These are phyloP conservation scores for Henicopernis longicauda DNA, from an alignment of 2,113 vertebrate genomes.

Conservation along the genomic window DNA sequence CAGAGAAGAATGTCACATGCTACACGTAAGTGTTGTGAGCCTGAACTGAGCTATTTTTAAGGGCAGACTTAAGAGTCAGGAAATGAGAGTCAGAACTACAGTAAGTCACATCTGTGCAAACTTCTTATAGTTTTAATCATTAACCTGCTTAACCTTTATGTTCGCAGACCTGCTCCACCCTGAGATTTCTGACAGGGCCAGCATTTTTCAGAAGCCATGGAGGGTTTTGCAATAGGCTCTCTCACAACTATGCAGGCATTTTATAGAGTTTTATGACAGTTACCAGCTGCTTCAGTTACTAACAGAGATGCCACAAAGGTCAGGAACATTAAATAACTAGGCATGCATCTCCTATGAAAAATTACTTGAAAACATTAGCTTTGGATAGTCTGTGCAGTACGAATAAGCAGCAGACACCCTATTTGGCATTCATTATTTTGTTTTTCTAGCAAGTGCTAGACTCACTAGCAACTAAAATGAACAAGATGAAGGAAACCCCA, in stretches of 20 bases:
- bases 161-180: neutral
- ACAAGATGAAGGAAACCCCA: constrained; percentile 12
- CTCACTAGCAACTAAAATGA: neutral
- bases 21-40: neutral
- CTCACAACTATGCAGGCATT: neutral
- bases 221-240: neutral
- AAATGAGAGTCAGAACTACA: neutral
- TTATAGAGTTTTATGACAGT: neutral
- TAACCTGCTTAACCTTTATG: neutral
- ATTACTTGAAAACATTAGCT: neutral
- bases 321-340: neutral
- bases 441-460: constrained; percentile 19
- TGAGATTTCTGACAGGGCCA: neutral
- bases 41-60: neutral
- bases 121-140: neutral
- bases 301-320: neutral
- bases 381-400: neutral
- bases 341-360: neutral
- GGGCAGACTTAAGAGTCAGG: neutral
- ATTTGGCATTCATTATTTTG: neutral
- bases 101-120: neutral
- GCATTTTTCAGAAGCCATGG: neutral
- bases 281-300: neutral
- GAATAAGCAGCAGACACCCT: neutral
- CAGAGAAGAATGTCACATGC: neutral